phyloP scores from a whole-genome alignment of 2,888 invertebrate genomes.

The Gerosis bhagava region DNA sequence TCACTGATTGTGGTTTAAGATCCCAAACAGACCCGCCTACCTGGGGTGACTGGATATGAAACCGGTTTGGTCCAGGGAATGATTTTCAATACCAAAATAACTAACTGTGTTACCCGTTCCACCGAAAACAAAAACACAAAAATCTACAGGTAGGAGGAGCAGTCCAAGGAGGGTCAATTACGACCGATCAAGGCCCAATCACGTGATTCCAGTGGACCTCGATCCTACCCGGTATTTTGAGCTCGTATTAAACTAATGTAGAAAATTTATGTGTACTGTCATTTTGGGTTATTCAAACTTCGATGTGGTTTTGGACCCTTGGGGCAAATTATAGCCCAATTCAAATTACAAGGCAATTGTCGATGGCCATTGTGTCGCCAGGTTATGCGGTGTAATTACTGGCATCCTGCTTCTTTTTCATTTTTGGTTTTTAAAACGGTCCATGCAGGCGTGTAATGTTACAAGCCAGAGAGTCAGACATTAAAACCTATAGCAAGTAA shows the following conservation, averaged over 20 bases:
- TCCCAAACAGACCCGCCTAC: no score
- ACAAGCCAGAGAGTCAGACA: no score
- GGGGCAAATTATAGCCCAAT: slow-evolving; percentile 8
- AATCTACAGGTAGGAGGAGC: slow-evolving; percentile 61
- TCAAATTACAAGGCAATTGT: neutral
- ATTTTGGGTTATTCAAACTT: slow-evolving; percentile 35
- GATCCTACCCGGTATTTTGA: slow-evolving; percentile 66
- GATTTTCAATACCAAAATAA: slow-evolving; percentile 40
- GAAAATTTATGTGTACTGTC: no score
- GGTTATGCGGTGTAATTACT: neutral
- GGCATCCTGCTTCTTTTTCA: no score
- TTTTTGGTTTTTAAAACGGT: no score
- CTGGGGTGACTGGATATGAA: no score
- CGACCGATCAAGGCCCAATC: slow-evolving; percentile 44
- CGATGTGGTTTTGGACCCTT: slow-evolving; percentile 14
- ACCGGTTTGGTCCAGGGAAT: no score
- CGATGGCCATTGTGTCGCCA: neutral
- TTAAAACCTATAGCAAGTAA: no score
- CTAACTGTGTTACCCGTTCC: slow-evolving; percentile 47
- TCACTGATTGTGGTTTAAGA: no score
- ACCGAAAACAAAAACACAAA: slow-evolving; percentile 43
- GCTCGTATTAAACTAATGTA: slow-evolving; percentile 52
- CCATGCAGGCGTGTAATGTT: no score
- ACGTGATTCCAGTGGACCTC: no score
- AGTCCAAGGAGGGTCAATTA: slow-evolving; percentile 69